A percentile compares a stretch with the other conserved stretches of the same genome.
These are phyloP conservation scores for Pherbina coryleti DNA, from an alignment of 2,888 invertebrate species.

Conservation along the genomic window DNA sequence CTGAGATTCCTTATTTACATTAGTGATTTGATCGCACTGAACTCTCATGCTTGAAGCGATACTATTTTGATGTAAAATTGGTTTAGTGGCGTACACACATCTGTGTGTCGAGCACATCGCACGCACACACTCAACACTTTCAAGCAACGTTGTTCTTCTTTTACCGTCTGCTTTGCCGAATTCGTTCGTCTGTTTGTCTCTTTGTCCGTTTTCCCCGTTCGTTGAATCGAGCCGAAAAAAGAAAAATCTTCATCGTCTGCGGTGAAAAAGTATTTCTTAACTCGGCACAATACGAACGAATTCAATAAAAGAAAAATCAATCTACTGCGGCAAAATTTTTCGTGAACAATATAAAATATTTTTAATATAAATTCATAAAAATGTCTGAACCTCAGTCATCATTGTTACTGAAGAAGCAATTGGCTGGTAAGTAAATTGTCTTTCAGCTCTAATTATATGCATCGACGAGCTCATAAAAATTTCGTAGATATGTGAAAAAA, in stretches of 20 bases:
- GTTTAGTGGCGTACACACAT: too few relatives aligned
- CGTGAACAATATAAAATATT: slow-evolving; percentile 45
- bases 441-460: neutral
- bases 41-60: too few relatives aligned
- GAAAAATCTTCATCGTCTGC: slow-evolving; percentile 40
- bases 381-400: slow-evolving; percentile 97
- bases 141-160: slow-evolving; percentile 25
- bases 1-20: too few relatives aligned
- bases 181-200: slow-evolving; percentile 32
- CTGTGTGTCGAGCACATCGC: too few relatives aligned
- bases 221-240: slow-evolving; percentile 30
- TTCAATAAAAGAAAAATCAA: slow-evolving; percentile 35
- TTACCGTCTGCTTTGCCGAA: neutral
- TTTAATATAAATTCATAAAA: slow-evolving; percentile 52
- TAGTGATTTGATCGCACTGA: too few relatives aligned
- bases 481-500: neutral
- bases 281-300: slow-evolving; percentile 35
- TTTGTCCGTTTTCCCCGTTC: slow-evolving; percentile 31
- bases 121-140: neutral
- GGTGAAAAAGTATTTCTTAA: slow-evolving; percentile 40
- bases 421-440: slow-evolving; percentile 82
- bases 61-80: too few relatives aligned
- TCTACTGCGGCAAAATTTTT: slow-evolving; percentile 39
- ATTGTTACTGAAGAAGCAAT: slow-evolving; percentile 93
- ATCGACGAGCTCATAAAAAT: neutral